Evolutionary conservation across 2,888 invertebrate species (phyloP).

Genomic region (Cryptocephalus moraei): DNA sequence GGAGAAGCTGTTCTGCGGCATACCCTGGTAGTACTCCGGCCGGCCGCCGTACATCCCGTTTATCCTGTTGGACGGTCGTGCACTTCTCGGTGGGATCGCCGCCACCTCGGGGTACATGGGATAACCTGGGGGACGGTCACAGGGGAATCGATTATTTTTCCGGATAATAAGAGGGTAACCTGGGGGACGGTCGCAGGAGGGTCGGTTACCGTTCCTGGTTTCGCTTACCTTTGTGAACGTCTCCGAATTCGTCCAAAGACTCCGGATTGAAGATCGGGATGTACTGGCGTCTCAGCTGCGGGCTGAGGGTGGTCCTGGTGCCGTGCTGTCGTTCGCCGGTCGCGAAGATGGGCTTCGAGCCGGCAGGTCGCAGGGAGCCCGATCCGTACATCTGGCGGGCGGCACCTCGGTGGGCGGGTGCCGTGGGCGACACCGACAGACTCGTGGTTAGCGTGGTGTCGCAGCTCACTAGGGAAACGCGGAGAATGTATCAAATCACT

Average conservation of each 20-base stretch:
- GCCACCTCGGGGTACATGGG: slow-evolving; percentile 11
- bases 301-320: slow-evolving; percentile 32
- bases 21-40: slow-evolving; percentile 28
- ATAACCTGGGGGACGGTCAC: slow-evolving; percentile 11
- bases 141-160: too few relatives aligned
- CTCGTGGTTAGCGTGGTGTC: too few relatives aligned
- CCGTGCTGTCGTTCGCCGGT: slow-evolving; percentile 33
- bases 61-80: slow-evolving; percentile 10
- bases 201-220: too few relatives aligned
- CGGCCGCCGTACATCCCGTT: slow-evolving; percentile 31
- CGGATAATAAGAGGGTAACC: too few relatives aligned
- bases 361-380: slow-evolving; percentile 41
- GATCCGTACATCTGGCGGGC: slow-evolving; percentile 48
- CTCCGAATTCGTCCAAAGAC: too few relatives aligned
- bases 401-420: slow-evolving; percentile 37
- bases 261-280: slow-evolving; percentile 2
- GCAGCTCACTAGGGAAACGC: too few relatives aligned
- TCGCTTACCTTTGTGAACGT: too few relatives aligned
- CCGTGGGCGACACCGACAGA: slow-evolving; percentile 4
- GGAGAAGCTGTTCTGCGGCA: slow-evolving; percentile 19
- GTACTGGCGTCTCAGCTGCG: slow-evolving; percentile 21
- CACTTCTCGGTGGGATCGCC: slow-evolving; percentile 8
- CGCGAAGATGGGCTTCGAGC: slow-evolving; percentile 36
- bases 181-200: too few relatives aligned
- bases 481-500: too few relatives aligned